Conservation (phyloP, 2,797 vertebrate species). For the Linurgus olivaceus region DNA sequence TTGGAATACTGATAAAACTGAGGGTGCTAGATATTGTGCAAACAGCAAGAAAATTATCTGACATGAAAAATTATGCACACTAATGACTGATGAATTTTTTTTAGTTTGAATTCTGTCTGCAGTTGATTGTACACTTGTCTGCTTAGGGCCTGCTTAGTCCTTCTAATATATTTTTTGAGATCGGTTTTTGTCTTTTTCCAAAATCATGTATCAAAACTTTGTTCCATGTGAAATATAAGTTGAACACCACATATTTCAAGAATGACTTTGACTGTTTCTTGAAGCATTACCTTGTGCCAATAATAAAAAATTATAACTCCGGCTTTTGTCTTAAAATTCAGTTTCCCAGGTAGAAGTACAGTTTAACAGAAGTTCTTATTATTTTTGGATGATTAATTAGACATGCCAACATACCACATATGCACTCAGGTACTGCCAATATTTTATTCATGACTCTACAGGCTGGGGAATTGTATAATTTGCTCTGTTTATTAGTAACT, state of each 20-base stretch:
- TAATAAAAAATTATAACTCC: neutral
- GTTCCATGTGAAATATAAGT: neutral
- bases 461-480: neutral
- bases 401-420: neutral
- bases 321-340: neutral
- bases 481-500: neutral
- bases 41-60: neutral
- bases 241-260: neutral
- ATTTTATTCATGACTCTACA: neutral
- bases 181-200: neutral
- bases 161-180: neutral
- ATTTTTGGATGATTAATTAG: neutral
- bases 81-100: neutral
- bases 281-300: neutral
- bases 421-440: neutral
- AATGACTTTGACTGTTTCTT: neutral
- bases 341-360: neutral
- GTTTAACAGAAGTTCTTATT: neutral
- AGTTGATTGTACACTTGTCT: neutral
- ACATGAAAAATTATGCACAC: neutral
- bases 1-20: neutral
- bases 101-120: neutral
- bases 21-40: neutral
- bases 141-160: neutral
- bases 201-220: neutral